Evolutionary conservation across 2,797 vertebrate genomes (phyloP), one percentile per base, ranked within the genome.

Genomic region (Sebastes wilsoni): DNA sequence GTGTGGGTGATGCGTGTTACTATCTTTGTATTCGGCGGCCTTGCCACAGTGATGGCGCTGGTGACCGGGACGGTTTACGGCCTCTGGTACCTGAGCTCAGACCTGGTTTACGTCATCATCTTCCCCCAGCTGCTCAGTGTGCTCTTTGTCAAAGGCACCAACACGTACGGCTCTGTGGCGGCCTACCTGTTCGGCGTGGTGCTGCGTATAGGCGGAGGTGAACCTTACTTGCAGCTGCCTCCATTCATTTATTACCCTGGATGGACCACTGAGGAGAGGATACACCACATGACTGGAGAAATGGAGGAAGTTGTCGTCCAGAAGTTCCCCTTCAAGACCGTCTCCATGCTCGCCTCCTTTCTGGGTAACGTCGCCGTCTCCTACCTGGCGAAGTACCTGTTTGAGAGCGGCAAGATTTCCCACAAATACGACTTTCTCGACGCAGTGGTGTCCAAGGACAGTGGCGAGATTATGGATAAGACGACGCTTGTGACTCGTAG

Each of bases 81-180:
- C 66, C 97, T 99, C 72, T 99, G 98, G 98, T 99, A 98, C 95
- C 96, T 99, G 89, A 99, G 98, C 89, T 99, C 98, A 8, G 98
- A 99, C 90, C 96, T 99, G 13, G 97, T 99, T 34, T 99, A 99
- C 83, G 99, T 99, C 92, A 97, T 99, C 93, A 99, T 99, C 94
- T 99, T 99, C 92, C 98, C 98, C 1, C 98, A 99, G 90, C 96
- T 99, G 27, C 87, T 99, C 38, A 98, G 98, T 11, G 98, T 99
- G 80, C 95, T 99, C 10, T 99, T 99, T 42, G 75, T 99, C 83
- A 97, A 97, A 92, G 97, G 97, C 82, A 99, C 98, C 80, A 99
- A 99, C 93, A 99, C 98, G 0, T 99, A 99, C 0, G 98, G 98
- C 84, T 98, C 98, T 0, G 96, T 98, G 78, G 96, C 96, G 1